These are phyloP conservation scores for Limnephilus marmoratus DNA, from an alignment of 2,888 invertebrate species.

Conservation along the genomic window DNA sequence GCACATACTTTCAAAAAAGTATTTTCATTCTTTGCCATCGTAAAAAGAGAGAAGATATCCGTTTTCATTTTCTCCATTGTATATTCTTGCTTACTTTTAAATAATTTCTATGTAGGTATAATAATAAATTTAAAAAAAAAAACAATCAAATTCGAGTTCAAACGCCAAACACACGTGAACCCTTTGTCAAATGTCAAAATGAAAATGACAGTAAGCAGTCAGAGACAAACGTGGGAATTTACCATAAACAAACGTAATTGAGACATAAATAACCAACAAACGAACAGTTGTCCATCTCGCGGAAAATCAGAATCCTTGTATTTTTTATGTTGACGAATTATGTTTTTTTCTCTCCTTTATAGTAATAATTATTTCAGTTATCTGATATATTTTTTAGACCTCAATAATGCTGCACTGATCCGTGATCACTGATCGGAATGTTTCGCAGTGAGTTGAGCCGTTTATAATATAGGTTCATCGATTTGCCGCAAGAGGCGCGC, in stretches of 20 bases:
- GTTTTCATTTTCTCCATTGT: slow-evolving; percentile 67
- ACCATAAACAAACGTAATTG: neutral
- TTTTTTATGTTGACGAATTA: neutral
- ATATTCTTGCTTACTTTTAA: neutral
- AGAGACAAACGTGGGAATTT: neutral
- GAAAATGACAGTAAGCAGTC: neutral
- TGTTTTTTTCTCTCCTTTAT: neutral
- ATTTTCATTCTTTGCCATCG: slow-evolving; percentile 74
- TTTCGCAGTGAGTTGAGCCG: neutral
- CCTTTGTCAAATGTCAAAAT: neutral
- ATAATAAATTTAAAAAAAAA: neutral
- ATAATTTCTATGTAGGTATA: neutral
- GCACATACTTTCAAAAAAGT: slow-evolving; percentile 89
- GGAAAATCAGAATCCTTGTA: neutral
- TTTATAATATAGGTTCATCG: slow-evolving; percentile 14
- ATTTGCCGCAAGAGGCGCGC: slow-evolving; percentile 30
- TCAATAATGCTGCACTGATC: neutral
- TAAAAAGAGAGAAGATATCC: slow-evolving; percentile 82
- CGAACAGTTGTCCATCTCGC: neutral
- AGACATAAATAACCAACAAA: neutral
- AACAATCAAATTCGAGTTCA: neutral
- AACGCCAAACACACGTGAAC: neutral
- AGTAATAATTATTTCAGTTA: neutral
- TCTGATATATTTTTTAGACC: neutral
- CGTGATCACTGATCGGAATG: neutral